These are phyloP conservation scores for Setophaga kirtlandii DNA, from an alignment of 2,113 vertebrate species.

Conservation along the genomic window DNA sequence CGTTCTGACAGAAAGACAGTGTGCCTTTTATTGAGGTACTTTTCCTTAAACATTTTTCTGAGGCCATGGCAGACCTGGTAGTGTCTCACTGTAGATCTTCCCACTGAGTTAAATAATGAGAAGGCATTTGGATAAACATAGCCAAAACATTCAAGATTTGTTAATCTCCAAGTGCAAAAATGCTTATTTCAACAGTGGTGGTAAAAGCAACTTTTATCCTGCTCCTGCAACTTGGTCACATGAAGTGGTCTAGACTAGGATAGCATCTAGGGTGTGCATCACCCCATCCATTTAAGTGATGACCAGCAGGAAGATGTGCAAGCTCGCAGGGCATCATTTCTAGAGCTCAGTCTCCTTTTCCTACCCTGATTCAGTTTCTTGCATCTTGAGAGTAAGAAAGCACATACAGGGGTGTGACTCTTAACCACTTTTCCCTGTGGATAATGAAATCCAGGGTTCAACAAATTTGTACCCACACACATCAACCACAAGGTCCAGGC, in stretches of 20 bases:
- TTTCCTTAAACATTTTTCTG: not conserved
- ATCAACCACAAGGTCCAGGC: not conserved
- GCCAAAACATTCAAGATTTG: not conserved
- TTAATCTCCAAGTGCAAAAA: not conserved
- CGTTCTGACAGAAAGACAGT: not conserved
- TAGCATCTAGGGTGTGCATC: not conserved
- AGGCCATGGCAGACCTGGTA: not conserved
- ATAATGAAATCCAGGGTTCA: not conserved
- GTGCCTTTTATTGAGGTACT: not conserved
- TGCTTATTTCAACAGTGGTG: not conserved
- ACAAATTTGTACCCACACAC: not conserved
- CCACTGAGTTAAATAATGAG: not conserved
- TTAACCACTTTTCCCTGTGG: too few species aligned
- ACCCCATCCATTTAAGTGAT: not conserved
- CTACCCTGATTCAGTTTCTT: rapidly evolving
- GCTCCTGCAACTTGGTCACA: rapidly evolving
- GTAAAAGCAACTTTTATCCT: not conserved
- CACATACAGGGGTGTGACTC: not conserved
- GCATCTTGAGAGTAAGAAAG: not conserved
- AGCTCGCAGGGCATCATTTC: not conserved
- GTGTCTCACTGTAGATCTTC: not conserved
- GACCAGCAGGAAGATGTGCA: not conserved
- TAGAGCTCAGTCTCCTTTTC: not conserved
- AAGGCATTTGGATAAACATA: not conserved
- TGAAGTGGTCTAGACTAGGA: not conserved